These are phyloP conservation scores for Aphodius sticticus DNA, from an alignment of 2,888 invertebrate species.

Conservation along the genomic window DNA sequence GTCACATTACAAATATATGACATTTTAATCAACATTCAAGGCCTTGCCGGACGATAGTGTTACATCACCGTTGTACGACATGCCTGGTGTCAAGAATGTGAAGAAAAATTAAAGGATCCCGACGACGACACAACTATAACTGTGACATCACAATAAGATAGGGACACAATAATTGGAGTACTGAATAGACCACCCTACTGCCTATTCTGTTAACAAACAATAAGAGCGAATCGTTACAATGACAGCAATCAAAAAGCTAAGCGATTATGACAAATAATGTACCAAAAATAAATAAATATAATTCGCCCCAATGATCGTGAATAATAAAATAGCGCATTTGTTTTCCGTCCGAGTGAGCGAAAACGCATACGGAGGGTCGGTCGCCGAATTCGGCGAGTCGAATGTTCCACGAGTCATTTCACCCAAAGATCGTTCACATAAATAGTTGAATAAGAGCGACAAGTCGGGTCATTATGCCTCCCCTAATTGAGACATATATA, in stretches of 20 bases:
- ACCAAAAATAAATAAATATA: not conserved
- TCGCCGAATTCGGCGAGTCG: slow-evolving; percentile 45
- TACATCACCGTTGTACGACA: too few species aligned
- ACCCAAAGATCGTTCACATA: slow-evolving; percentile 49
- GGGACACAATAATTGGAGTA: too few species aligned
- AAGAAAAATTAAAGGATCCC: too few species aligned
- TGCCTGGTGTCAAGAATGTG: too few species aligned
- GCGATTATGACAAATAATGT: not conserved
- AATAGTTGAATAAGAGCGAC: slow-evolving; percentile 50
- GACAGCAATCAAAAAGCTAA: not conserved
- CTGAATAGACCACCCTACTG: too few species aligned
- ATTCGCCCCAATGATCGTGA: not conserved
- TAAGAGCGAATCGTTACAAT: not conserved
- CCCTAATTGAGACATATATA: slow-evolving; percentile 48
- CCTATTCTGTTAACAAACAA: too few species aligned
- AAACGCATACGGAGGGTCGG: slow-evolving; percentile 36
- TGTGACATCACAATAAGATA: too few species aligned
- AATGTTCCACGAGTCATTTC: slow-evolving; percentile 50
- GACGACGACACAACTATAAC: too few species aligned
- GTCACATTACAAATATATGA: too few species aligned
- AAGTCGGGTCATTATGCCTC: slow-evolving; percentile 43
- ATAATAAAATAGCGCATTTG: not conserved
- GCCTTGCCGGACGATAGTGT: too few species aligned
- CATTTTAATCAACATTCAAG: too few species aligned
- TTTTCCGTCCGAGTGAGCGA: not conserved